Percentiles rank a stretch among this genome's conserved stretches.
These are phyloP conservation scores for Perca flavescens DNA, from an alignment of 2,113 vertebrate species.

Conservation along the genomic window DNA sequence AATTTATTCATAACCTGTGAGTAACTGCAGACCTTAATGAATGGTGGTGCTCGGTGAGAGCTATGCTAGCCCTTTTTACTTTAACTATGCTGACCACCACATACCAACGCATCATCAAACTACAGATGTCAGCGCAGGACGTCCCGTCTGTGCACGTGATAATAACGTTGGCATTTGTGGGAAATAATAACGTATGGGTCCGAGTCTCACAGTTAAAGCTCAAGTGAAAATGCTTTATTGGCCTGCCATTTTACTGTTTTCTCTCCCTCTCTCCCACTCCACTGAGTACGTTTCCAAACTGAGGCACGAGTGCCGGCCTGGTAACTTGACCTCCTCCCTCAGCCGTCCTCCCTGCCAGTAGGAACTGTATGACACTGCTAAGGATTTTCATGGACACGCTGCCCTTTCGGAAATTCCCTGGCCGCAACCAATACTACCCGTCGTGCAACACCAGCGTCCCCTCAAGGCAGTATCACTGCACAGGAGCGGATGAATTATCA, in stretches of 20 bases:
- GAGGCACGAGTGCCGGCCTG: slow-evolving; percentile 43
- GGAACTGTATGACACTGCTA: slow-evolving; percentile 51
- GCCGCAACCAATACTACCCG: slow-evolving; percentile 26
- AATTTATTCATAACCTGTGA: slow-evolving; percentile 17
- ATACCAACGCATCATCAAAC: slow-evolving; percentile 47
- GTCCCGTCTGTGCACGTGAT: neutral
- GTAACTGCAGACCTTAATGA: slow-evolving; percentile 19
- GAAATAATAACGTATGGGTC: neutral
- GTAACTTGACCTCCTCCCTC: slow-evolving; percentile 65
- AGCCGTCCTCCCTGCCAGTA: slow-evolving; percentile 14
- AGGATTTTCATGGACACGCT: slow-evolving; percentile 65
- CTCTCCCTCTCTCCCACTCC: neutral
- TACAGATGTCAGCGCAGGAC: neutral
- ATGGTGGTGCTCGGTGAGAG: slow-evolving; percentile 9
- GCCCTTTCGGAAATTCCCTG: slow-evolving; percentile 73
- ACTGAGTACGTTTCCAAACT: slow-evolving; percentile 51
- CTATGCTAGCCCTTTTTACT: slow-evolving; percentile 40
- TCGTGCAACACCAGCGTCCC: slow-evolving; percentile 9
- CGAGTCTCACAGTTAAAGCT: slow-evolving; percentile 5
- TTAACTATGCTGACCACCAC: slow-evolving; percentile 29
- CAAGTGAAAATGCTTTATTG: slow-evolving; percentile 17
- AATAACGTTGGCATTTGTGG: neutral
- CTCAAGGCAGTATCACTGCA: slow-evolving; percentile 29
- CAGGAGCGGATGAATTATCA: slow-evolving; percentile 46
- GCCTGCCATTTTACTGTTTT: slow-evolving; percentile 49